Conservation (phyloP, 1,140 invertebrate genomes). For the Drosophila repleta region DNA sequence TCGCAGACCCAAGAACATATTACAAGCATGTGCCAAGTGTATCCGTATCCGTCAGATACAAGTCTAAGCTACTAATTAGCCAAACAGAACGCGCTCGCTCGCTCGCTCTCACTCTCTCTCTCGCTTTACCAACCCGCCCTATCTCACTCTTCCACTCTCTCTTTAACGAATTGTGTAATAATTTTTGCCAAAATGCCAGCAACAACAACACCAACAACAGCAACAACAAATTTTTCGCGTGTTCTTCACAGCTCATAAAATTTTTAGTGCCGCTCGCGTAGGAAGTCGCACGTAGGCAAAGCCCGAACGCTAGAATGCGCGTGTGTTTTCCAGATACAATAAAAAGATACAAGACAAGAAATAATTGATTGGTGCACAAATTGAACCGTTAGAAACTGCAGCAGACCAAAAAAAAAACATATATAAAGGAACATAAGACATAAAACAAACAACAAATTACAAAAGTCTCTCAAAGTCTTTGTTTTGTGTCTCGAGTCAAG, state of each 20-base stretch:
- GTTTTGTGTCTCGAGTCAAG: constrained; percentile 12
- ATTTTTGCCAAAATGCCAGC: constrained; percentile 60
- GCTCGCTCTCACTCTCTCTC: constrained; percentile 29
- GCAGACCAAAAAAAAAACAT: constrained; percentile 31
- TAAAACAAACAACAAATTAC: not conserved
- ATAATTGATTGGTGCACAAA: constrained; percentile 56
- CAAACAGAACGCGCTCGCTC: constrained; percentile 3
- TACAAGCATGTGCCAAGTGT: constrained; percentile 41
- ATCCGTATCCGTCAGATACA: constrained; percentile 38
- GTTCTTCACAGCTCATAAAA: constrained; percentile 59
- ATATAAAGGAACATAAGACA: not conserved
- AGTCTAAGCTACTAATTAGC: constrained; percentile 37
- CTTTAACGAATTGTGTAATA: constrained; percentile 62
- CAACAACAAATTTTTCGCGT: constrained; percentile 42
- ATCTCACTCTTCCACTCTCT: not conserved
- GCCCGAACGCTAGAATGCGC: constrained; percentile 52
- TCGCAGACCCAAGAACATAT: constrained; percentile 54
- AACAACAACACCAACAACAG: constrained; percentile 26
- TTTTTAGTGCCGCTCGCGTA: constrained; percentile 52
- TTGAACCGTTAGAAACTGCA: constrained; percentile 55
- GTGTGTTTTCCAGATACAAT: constrained; percentile 59
- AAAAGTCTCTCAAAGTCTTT: not conserved
- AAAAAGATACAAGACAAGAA: constrained; percentile 58
- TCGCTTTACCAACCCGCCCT: constrained; percentile 6
- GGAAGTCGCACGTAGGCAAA: constrained; percentile 42